phyloP scores from a whole-genome alignment of 2,888 invertebrate genomes.

The Agriotes lineatus region DNA sequence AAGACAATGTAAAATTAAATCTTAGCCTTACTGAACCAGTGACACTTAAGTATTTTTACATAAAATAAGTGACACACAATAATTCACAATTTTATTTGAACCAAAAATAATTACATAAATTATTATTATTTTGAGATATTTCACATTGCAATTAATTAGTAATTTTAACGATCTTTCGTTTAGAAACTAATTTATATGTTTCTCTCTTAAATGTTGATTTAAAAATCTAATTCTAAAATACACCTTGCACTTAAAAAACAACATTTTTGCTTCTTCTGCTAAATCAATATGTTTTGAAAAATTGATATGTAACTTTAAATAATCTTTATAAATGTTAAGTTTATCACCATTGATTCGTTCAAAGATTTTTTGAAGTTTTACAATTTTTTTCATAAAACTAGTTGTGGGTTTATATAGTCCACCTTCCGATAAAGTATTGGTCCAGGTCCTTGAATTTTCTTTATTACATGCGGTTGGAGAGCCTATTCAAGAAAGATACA shows the following conservation, averaged over 20 bases:
- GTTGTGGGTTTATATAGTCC: conserved; percentile 21
- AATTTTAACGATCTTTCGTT: conserved; percentile 10
- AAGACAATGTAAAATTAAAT: too few species aligned
- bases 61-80: too few species aligned
- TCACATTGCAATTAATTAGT: neutral
- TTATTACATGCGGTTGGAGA: neutral
- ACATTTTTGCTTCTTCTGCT: neutral
- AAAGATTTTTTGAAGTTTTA: conserved; percentile 14
- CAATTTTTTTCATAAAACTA: conserved; percentile 2
- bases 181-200: neutral
- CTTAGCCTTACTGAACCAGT: too few species aligned
- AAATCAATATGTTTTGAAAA: conserved; percentile 3
- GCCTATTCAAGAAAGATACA: neutral
- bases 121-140: too few species aligned
- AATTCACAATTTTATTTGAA: too few species aligned
- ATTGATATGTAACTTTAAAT: neutral
- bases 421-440: conserved; percentile 21
- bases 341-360: neutral
- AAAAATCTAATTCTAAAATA: conserved; percentile 5
- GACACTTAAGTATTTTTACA: too few species aligned
- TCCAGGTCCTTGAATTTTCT: neutral
- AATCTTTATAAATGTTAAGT: neutral
- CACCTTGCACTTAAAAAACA: conserved; percentile 8
- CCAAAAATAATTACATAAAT: too few species aligned
- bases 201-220: neutral